Base-by-base conservation (phyloP, 2,113 vertebrate species). In the Rhinoderma darwinii region DNA sequence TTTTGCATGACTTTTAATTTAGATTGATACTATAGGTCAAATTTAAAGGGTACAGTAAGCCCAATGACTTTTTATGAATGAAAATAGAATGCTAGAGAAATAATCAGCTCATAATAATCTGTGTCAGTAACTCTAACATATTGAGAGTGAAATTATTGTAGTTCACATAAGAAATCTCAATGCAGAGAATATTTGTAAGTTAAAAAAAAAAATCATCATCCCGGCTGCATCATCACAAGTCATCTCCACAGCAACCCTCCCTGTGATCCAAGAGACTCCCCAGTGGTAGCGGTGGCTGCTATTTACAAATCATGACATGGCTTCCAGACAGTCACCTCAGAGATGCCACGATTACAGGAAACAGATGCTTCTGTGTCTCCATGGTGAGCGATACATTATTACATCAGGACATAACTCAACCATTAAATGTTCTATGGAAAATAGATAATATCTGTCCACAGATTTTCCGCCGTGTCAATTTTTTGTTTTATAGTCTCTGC, bases 291-390 rank as follows among this genome's bases (percentile, higher is more conserved):
- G 20, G 66, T 74, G 12, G 47, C 72, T 84, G 70, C 50, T 84
- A 56, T 84, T 56, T 84, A 84, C 70, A 75, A 84, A 75, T 84
- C 25, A 75, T 61, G 75, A 39, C 50, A 84, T 84, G 83, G 68
- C 47, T 73, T 35, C 70, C 51, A 75, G 50, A 75, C 83, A 75
- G 47, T 59, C 54, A 54, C 41, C 83, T 75, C 44, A 54, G 82
- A 73, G 82, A 73, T 22, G 25, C 39, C 56, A 61, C 10, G 56
- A 56, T 77, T 32, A 77, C 74, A 50, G n/a, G 27, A 51, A 27
- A 17, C 74, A 77, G 44, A 47, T 50, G 74, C 17, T 44, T 22
- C 35, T 72, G 17, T 74, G 41, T n/a, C 73, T 75, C 73, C 41
- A 4, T 27, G 22, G 39, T 47, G 70, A 73, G 37, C 8, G 10